Base-by-base conservation (phyloP, 2,888 invertebrate genomes). In the Sphinx pinastri region DNA sequence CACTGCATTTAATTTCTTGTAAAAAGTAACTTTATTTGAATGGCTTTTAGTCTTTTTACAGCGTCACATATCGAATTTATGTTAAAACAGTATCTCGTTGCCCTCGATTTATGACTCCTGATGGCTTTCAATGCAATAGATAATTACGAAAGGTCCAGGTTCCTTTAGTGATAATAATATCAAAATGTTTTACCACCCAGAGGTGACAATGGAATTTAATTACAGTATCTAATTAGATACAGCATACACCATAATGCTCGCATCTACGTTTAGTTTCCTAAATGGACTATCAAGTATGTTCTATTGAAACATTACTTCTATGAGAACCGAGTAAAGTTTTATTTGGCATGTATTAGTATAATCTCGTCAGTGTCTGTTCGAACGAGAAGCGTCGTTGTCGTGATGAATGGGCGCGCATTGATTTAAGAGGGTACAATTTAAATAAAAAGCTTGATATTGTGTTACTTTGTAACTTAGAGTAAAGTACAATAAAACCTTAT, bases 221-320 rank as follows among this genome's bases (percentile, higher is more conserved):
- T 91, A 87, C 77, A 85, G 87, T 91, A 92, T 93, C 92, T 91
- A 89, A 91, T 92, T 92, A 88, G 92, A 92, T 92, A 90, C 76
- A 81, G 80, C 75, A 71, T 84, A 85, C 88, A 89, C 85, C 75
- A 83, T 84, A 90, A 91, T 88, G 91, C 91, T 92, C 87, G 88
- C 86, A 85, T 84, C 83, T 82, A 75, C 84, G 81, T 89, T 90
- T 88, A 89, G 84, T 82, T 83, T 79, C 77, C 76, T 83, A 80
- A 82, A 82, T 83, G 80, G 82, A 77, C 68, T 66, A 72, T 59
- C 69, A 45, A 4, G 70, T 77, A 72, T 73, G 63, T 71, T 68
- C 79, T 81, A 76, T 77, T 68, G 74, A 57, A 70, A 74, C 76
- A 73, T 49, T 59, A 63, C 13, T 19, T 52, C 16, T 69, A 47